Evolutionary conservation across 30 jellyfish, hydroid and myxozoan genomes (phyloP).

Genomic region (Sanderia malayensis): DNA sequence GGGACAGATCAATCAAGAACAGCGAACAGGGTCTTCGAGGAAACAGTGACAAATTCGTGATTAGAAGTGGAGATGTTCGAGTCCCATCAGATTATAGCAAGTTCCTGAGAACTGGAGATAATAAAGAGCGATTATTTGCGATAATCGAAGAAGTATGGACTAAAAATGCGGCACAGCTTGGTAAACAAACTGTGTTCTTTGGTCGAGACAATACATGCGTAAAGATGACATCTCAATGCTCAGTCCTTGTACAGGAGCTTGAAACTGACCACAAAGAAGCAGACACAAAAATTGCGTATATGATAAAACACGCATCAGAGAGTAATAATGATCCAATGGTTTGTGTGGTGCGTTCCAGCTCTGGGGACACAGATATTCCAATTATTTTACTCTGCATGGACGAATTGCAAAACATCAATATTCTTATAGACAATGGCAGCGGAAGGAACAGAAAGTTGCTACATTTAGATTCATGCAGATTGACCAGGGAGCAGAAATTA

Average conservation of each 20-base stretch:
- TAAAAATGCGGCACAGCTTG: constrained; percentile 16
- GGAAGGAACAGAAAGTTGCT: constrained; percentile 8
- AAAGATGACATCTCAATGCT: constrained; percentile 29
- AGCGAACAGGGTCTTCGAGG: constrained; percentile 37
- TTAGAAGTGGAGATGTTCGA: constrained; percentile 34
- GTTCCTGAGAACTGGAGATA: constrained; percentile 31
- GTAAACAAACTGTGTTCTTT: constrained; percentile 29
- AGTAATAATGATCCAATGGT: no score
- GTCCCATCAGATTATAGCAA: constrained; percentile 34
- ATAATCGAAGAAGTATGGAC: constrained; percentile 28
- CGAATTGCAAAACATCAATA: not conserved
- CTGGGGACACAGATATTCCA: no score
- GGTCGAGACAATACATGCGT: constrained; percentile 28
- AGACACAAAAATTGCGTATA: constrained; percentile 36
- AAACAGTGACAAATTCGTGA: no score
- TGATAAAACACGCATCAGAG: no score
- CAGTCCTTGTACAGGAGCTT: constrained; percentile 6
- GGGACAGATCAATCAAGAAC: constrained; percentile 27
- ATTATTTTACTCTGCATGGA: no score
- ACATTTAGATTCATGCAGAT: not conserved
- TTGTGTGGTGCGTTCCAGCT: no score
- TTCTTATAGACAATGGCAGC: constrained; percentile 25
- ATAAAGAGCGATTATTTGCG: constrained; percentile 4
- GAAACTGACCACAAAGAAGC: constrained; percentile 45
- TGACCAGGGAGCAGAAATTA: no score